Evolutionary conservation across 30 jellyfish, hydroid and myxozoan genomes (phyloP), one percentile per base, ranked within the genome.

Genomic region (Sanderia malayensis): DNA sequence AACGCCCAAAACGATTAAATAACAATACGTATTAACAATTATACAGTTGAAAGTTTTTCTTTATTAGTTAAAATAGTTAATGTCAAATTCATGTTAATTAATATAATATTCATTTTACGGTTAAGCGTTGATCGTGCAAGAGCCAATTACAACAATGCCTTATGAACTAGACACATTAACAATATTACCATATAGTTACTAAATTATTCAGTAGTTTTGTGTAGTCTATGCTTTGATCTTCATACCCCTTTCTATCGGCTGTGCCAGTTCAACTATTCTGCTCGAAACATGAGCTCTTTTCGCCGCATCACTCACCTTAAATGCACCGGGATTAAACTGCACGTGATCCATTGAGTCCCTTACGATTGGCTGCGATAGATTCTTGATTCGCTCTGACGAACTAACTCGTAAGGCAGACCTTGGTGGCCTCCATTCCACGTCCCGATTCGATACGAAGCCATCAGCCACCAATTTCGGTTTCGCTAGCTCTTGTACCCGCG

Each of bases 311-410:
- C 86, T 78, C 0, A 90, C 95, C 41, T 82, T 67, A 45, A 90
- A 90, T 25, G 97, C 97, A 49, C 75, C 85, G 70, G 97, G 97
- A 83, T 90, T 85, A 67, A 90, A 90, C 65, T 90, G 97, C 8
- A 90, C 96, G 32, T 82, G 90, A 70, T 90, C 97, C 97, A 90
- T 90, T 0, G 85, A 55, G 28, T 90, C 96, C 27, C 97, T 87
- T 44, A 90, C 79, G 1, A 83, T 71, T 18, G 97, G 97, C 67
- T 76, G 86, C 46, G 96, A 85, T 46, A 90, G 46, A 2, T 19
- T 47, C 31, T 71, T 61, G 17, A 90, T 31, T 31, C 97, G 81
- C 49, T 82, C 95, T 29, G 90, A 67, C 31, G 94, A 23, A 41
- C 58, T 30, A 4, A 87, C 79, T 18, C 67, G 74, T 4, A 83